Evolutionary conservation across 2,113 vertebrate genomes (phyloP).

Genomic region (Gopherus evgoodei): DNA sequence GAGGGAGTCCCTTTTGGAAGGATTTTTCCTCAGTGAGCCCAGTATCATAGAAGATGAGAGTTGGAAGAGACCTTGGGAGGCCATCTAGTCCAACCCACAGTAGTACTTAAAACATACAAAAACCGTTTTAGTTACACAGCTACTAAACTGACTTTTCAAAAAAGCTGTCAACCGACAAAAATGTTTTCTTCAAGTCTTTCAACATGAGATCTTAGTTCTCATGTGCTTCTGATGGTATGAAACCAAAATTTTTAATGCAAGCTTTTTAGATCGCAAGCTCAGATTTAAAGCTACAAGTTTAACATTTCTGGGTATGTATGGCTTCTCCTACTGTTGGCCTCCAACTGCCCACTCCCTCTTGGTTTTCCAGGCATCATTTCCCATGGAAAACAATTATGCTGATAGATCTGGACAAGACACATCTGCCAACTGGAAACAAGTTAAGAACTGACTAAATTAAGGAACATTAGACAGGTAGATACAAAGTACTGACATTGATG

Average conservation of each 20-base stretch:
- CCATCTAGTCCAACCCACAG: not conserved
- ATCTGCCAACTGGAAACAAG: not conserved
- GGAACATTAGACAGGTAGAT: not conserved
- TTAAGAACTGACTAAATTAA: not conserved
- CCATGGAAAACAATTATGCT: not conserved
- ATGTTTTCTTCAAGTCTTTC: not conserved
- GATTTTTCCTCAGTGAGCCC: not conserved
- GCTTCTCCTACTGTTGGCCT: not conserved
- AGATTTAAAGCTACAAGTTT: rapidly evolving
- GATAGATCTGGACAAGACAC: not conserved
- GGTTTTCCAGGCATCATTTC: not conserved
- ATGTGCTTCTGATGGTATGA: not conserved
- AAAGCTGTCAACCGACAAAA: not conserved
- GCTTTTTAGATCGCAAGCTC: not conserved
- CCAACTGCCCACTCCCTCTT: not conserved
- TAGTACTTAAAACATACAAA: not conserved
- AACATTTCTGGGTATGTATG: not conserved
- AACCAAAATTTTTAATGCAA: not conserved
- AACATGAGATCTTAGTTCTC: not conserved
- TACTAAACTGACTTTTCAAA: not conserved
- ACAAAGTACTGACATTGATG: not conserved
- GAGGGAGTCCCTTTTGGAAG: not conserved
- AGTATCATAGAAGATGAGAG: not conserved
- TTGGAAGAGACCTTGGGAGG: no score
- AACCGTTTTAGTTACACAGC: not conserved